Conservation (phyloP, 2,888 invertebrate genomes). For the Teinopalpus imperialis region DNA sequence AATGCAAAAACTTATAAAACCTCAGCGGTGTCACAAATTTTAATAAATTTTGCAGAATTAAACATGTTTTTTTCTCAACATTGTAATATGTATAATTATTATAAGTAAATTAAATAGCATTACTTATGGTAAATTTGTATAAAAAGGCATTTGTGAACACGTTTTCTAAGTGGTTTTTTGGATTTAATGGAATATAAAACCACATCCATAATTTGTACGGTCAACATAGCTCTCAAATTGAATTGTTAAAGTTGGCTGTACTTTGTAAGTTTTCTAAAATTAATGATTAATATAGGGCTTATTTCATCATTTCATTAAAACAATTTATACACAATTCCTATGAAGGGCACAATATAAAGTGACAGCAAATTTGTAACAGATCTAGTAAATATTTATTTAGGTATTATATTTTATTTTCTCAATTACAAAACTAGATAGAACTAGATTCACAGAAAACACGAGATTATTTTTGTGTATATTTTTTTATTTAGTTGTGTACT, state of each 20-base stretch:
- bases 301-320: constrained; percentile 13
- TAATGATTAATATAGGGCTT: constrained; percentile 9
- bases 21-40: constrained; percentile 16
- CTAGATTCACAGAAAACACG: too few relatives aligned
- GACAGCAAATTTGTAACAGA: constrained; percentile 7
- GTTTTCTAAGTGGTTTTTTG: neutral
- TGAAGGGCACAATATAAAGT: constrained; percentile 17
- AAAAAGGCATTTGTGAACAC: constrained; percentile 11
- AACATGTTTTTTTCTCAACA: neutral
- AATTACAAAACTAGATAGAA: too few relatives aligned
- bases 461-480: too few relatives aligned
- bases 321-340: constrained; percentile 18
- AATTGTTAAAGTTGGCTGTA: constrained; percentile 16
- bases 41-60: neutral
- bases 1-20: too few relatives aligned
- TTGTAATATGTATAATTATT: constrained; percentile 7
- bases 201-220: neutral
- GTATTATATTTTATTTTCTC: too few relatives aligned
- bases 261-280: constrained; percentile 7
- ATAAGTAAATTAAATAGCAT: constrained; percentile 12
- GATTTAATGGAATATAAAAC: too few relatives aligned
- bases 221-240: constrained; percentile 2
- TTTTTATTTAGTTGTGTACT: too few relatives aligned
- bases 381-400: neutral
- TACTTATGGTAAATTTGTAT: constrained; percentile 1